Conservation (phyloP, 2,888 invertebrate genomes). For the Apantesis nais region DNA sequence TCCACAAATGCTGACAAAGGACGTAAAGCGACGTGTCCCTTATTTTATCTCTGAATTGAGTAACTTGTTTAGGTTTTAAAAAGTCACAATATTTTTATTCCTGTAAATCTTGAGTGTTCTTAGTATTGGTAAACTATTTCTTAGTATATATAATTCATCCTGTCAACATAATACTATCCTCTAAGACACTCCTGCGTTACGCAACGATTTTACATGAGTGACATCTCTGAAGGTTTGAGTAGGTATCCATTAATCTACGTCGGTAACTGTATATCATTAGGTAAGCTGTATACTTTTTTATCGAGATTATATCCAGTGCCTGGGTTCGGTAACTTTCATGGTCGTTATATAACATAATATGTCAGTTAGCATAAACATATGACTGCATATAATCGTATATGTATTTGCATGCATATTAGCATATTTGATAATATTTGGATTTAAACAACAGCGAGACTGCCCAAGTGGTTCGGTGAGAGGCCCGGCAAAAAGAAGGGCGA, state of each 20-base stretch:
- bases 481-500: slow-evolving; percentile 97
- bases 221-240: background rate
- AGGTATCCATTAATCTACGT: too few species aligned
- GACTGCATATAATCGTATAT: background rate
- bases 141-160: too few species aligned
- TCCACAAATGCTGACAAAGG: slow-evolving; percentile 8
- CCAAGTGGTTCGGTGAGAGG: slow-evolving; percentile 98
- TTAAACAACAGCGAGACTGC: slow-evolving; percentile 90
- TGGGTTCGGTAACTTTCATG: background rate
- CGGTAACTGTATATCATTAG: too few species aligned
- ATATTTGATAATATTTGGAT: background rate
- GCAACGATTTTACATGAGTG: too few species aligned
- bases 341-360: too few species aligned
- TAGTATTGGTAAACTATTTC: background rate
- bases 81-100: background rate
- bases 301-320: background rate
- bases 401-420: background rate
- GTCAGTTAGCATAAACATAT: too few species aligned
- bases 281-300: background rate
- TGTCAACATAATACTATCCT: background rate
- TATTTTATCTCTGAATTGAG: background rate
- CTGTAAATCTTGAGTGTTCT: background rate
- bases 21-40: background rate
- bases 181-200: background rate
- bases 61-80: background rate